Evolutionary conservation across 2,113 vertebrate species (phyloP), one percentile per base, ranked within the genome.

Genomic region (Urocynchramus pylzowi): DNA sequence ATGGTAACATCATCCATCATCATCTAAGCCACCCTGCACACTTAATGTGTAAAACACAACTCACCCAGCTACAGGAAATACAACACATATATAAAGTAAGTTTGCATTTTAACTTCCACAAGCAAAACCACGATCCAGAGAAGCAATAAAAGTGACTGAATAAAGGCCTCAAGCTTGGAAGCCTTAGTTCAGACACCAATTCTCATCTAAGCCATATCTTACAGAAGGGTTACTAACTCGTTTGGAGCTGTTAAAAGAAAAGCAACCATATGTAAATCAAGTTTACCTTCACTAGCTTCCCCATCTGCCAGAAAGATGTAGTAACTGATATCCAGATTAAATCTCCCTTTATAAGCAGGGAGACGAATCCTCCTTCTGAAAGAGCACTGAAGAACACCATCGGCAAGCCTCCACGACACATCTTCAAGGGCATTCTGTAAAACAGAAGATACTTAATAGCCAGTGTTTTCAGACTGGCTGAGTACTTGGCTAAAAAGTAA

Each of bases 291-390:
- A 49, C 95, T 64, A 39, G 96, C 94, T 85, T 97, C 97, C 21
- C 99, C 99, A 71, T 98, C 97, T 81, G 99, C 98, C 84, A 99
- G 64, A 93, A 99, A 99, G 90, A 99, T 97, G 94, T 98, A 99
- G 94, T 98, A 99, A 85, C 91, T 98, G 31, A 81, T 90, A 88
- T 99, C 96, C 84, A 99, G 95, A 93, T 96, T 93, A 94, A 98
- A 98, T 71, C 98, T 98, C 50, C 84, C 76, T 91, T 96, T 89
- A 37, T 77, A 93, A 70, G 82, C 80, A 60, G 98, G 96, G 77
- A 98, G 93, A 64, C 2, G 37, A 88, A 98, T 94, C 74, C 95
- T 95, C 89, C 99, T 98, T 78, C 97, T 97, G 95, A 99, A 99
- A 80, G 98, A 98, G 85, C 99, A 99, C 4, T 99, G 98, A 78